These are phyloP conservation scores for Alouatta palliata DNA, from an alignment of 2,113 vertebrate genomes.

Conservation along the genomic window DNA sequence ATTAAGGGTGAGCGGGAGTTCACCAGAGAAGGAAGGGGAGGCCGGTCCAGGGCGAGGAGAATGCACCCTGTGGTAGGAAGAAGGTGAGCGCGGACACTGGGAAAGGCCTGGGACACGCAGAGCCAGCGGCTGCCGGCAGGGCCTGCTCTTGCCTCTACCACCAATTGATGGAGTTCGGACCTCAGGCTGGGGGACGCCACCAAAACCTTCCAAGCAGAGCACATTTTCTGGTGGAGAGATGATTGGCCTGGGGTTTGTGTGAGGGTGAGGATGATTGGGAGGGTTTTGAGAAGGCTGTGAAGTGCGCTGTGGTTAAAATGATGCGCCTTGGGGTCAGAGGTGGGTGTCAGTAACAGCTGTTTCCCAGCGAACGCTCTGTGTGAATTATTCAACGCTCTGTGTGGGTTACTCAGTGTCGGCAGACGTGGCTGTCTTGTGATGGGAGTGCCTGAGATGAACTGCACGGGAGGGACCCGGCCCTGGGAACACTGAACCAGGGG, in stretches of 20 bases:
- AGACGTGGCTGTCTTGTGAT: not conserved
- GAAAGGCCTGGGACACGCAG: not conserved
- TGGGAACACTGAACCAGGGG: no score
- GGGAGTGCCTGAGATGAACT: not conserved
- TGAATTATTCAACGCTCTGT: not conserved
- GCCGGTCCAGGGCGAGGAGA: not conserved
- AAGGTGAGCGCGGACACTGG: fast-evolving
- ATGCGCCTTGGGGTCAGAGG: not conserved
- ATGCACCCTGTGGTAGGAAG: not conserved
- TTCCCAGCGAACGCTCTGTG: not conserved
- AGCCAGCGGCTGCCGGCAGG: not conserved
- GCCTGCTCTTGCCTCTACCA: not conserved
- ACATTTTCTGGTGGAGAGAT: not conserved
- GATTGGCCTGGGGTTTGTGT: not conserved
- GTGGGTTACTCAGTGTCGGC: not conserved
- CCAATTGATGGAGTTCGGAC: not conserved
- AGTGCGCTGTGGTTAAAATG: fast-evolving
- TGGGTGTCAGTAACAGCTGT: not conserved
- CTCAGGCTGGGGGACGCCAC: fast-evolving
- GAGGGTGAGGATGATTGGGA: not conserved
- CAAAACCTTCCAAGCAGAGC: not conserved
- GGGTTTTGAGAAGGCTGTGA: not conserved
- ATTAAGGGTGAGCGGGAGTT: no score
- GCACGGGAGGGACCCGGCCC: not conserved
- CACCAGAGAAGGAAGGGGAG: not conserved